Conservation (phyloP, 2,797 vertebrate species). For the Enoplosus armatus region DNA sequence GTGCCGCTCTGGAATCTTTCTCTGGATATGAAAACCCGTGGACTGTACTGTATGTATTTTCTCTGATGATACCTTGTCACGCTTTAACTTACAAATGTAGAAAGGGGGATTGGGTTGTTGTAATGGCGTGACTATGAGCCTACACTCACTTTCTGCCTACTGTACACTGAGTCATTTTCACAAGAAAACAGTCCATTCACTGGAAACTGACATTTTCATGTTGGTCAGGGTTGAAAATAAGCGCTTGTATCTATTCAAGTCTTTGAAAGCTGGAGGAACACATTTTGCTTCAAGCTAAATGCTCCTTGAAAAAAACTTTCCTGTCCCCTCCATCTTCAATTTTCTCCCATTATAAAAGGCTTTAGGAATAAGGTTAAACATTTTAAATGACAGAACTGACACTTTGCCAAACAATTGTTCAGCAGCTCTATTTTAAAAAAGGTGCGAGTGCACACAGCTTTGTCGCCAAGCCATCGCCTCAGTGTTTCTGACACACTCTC, state of each 20-base stretch:
- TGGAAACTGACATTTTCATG: constrained; percentile 34
- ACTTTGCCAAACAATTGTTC: constrained; percentile 39
- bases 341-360: constrained; percentile 20
- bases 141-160: constrained; percentile 37
- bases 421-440: constrained; percentile 31
- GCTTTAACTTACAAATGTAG: constrained; percentile 50
- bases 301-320: constrained; percentile 10
- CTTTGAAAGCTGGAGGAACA: constrained; percentile 32
- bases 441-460: constrained; percentile 12
- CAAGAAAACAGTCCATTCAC: constrained; percentile 30
- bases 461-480: constrained; percentile 36
- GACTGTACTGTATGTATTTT: constrained; percentile 73
- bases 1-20: constrained; percentile 61
- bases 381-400: constrained; percentile 39
- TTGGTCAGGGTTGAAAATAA: constrained; percentile 61
- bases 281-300: constrained; percentile 23
- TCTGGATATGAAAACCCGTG: constrained; percentile 59
- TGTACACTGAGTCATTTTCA: constrained; percentile 41
- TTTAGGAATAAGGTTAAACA: constrained; percentile 17
- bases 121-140: constrained; percentile 37
- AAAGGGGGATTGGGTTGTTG: constrained; percentile 41
- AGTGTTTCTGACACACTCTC: constrained; percentile 42
- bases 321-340: background rate
- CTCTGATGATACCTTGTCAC: constrained; percentile 56
- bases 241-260: constrained; percentile 35